Base-by-base conservation (phyloP, 1,140 invertebrate genomes). In the Macrobrachium nipponense region DNA sequence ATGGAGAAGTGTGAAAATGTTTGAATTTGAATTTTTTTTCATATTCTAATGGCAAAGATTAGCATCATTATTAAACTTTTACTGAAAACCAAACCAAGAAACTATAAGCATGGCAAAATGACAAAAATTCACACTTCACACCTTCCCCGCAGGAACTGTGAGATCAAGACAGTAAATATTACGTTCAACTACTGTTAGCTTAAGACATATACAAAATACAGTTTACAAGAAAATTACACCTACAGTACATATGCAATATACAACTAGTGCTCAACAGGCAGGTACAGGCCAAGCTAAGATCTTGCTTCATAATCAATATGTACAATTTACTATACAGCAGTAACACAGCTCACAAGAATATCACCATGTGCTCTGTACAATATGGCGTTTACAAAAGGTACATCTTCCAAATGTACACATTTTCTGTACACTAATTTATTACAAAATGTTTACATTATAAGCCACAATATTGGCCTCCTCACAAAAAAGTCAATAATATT, bases 341-440 rank as follows among this genome's bases (percentile, higher is more conserved):
- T 88, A 89, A 89, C 88, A 89, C 88, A 89, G 86, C 88, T 87
- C 88, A 85, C 60, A 44, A 87, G 83, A 81, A 87, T 89, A 89
- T 89, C 88, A 89, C 88, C 75, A 85, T 82, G 82, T 88, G 85
- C 81, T 85, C 88, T 89, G 88, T 89, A 89, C 88, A 89, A 89
- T 86, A 82, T 86, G 82, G 85, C 82, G 72, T 82, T 86, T 89
- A 87, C 86, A 84, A 89, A 89, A 89, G 87, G 86, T 77, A 86
- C 83, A 80, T 89, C 79, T 89, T 87, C 88, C 85, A 89, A 89
- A 89, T 89, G 85, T 89, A 89, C 88, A 89, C 86, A 89, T 88
- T 82, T 87, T 88, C 88, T 89, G 88, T 89, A 89, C 88, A 89
- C 88, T 87, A 89, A 87, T 87, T 89, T 89, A 78, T 87, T 89